Conservation (phyloP, 2,888 invertebrate genomes). For the Argyra leucocephala region DNA sequence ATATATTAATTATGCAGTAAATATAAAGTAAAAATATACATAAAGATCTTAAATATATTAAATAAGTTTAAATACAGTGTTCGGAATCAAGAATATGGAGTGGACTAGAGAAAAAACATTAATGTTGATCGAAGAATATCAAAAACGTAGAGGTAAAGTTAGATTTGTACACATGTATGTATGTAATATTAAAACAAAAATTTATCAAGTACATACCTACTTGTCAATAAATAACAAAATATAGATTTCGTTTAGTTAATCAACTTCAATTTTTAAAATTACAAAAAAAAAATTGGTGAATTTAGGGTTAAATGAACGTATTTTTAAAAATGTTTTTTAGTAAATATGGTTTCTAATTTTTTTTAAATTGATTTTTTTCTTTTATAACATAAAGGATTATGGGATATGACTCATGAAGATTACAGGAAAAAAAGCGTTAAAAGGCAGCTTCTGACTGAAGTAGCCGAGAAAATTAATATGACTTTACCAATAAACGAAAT, state of each 20-base stretch:
- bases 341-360: too few species aligned
- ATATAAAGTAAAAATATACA: too few species aligned
- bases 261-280: background rate
- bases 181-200: too few species aligned
- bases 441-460: slow-evolving; percentile 36
- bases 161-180: too few species aligned
- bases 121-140: slow-evolving; percentile 38
- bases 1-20: too few species aligned
- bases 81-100: too few species aligned
- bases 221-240: too few species aligned
- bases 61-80: too few species aligned
- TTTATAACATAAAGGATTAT: slow-evolving; percentile 26
- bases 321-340: too few species aligned
- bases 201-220: too few species aligned
- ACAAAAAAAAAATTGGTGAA: background rate
- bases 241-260: background rate
- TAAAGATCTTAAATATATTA: too few species aligned
- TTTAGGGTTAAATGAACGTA: background rate
- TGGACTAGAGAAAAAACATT: slow-evolving; percentile 43
- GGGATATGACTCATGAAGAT: slow-evolving; percentile 44
- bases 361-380: too few species aligned
- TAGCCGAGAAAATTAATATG: slow-evolving; percentile 36
- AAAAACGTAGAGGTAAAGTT: slow-evolving; percentile 36
- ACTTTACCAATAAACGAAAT: slow-evolving; percentile 43
- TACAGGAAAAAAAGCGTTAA: slow-evolving; percentile 42